Evolutionary conservation across 1,140 invertebrate species (phyloP).

Genomic region (Anagrus nilaparvatae): DNA sequence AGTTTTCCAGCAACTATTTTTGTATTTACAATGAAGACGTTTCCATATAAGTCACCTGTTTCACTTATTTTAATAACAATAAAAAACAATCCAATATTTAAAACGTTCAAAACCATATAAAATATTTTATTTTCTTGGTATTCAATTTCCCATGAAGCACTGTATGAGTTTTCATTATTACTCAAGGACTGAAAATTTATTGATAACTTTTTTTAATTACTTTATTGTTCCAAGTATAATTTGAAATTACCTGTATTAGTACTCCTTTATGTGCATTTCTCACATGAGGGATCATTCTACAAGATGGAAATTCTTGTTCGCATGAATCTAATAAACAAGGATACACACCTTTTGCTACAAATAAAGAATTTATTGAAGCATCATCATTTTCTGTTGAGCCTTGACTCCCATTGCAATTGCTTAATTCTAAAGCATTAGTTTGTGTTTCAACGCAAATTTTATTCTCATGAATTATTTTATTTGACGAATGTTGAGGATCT

Average conservation of each 20-base stretch:
- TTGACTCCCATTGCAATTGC: too few species aligned
- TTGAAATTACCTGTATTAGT: slow-evolving; percentile 18
- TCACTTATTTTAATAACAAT: slow-evolving; percentile 18
- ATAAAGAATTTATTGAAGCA: slow-evolving; percentile 7
- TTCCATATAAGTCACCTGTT: slow-evolving; percentile 16
- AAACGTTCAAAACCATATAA: slow-evolving; percentile 21
- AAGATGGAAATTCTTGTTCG: slow-evolving; percentile 10
- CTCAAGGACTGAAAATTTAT: slow-evolving; percentile 3
- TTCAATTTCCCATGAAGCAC: slow-evolving; percentile 14
- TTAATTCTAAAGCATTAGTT: too few species aligned
- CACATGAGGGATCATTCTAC: slow-evolving; percentile 24
- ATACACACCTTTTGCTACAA: slow-evolving; percentile 22
- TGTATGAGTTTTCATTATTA: slow-evolving; percentile 8
- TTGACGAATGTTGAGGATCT: slow-evolving; percentile 16
- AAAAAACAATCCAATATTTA: slow-evolving; percentile 29
- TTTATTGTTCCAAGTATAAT: too few species aligned
- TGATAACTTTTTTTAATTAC: too few species aligned
- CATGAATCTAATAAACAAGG: slow-evolving; percentile 24
- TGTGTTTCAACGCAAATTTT: slow-evolving; percentile 15
- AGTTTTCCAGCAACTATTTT: slow-evolving; percentile 18
- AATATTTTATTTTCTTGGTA: slow-evolving; percentile 7
- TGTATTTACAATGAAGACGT: slow-evolving; percentile 24
- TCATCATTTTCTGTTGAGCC: not conserved
- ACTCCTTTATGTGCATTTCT: slow-evolving; percentile 17
- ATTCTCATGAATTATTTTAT: slow-evolving; percentile 9